phyloP scores from a whole-genome alignment of 37 sponge, comb jelly and placozoan genomes.

The Ianthella basta region DNA sequence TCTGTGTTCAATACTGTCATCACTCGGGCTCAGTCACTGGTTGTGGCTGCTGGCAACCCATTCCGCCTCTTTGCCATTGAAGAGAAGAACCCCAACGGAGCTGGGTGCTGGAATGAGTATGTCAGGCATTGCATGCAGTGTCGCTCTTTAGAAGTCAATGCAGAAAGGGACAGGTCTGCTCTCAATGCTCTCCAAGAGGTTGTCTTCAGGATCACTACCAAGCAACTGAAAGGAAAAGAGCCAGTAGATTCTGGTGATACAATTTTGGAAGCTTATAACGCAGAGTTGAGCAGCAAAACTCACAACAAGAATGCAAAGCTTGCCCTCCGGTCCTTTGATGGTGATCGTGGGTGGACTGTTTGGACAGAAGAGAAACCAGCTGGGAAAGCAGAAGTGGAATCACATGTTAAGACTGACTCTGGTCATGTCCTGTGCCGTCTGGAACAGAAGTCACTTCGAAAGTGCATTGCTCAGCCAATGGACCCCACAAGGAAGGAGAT shows the following conservation, averaged over 20 bases:
- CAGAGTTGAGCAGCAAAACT: not conserved
- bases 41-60: constrained; percentile 72
- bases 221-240: not conserved
- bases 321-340: constrained; percentile 2
- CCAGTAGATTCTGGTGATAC: not conserved
- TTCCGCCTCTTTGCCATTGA: constrained; percentile 43
- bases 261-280: constrained; percentile 14
- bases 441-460: not conserved
- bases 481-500: constrained; percentile 43
- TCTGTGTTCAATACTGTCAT: constrained; percentile 79
- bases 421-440: not conserved
- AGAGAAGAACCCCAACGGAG: constrained; percentile 17
- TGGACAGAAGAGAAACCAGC: constrained; percentile 2
- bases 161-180: not conserved
- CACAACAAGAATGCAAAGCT: not conserved
- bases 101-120: constrained; percentile 63
- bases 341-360: constrained; percentile 17
- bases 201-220: not conserved
- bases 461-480: constrained; percentile 66
- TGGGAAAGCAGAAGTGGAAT: no score
- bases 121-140: constrained; percentile 41
- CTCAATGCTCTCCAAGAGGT: not conserved
- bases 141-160: not conserved
- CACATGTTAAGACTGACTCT: not conserved
- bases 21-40: constrained; percentile 66